Conservation (phyloP, 2,797 vertebrate species). For the Paratrypauchen microcephalus region DNA sequence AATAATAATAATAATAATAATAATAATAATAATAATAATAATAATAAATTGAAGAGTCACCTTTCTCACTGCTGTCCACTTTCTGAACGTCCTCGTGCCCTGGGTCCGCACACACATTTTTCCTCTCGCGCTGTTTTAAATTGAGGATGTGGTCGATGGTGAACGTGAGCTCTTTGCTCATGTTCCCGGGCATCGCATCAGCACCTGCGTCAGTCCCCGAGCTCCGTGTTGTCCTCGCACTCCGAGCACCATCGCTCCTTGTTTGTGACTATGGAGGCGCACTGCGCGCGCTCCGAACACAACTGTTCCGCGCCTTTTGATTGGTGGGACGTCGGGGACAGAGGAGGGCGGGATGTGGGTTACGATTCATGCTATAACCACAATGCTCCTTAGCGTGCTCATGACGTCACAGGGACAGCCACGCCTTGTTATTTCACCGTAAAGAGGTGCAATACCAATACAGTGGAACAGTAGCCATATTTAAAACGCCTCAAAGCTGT, state of each 20-base stretch:
- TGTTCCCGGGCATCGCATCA: conserved; percentile 61
- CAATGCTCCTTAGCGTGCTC: conserved; percentile 34
- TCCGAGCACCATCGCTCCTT: conserved; percentile 72
- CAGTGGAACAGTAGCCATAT: background rate
- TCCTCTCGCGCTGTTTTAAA: conserved; percentile 60
- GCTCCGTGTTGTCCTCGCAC: conserved; percentile 41
- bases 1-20: background rate
- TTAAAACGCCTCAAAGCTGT: conserved; percentile 1
- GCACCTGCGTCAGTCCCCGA: conserved; percentile 41
- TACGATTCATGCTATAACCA: conserved; percentile 42
- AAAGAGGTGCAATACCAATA: too few species aligned
- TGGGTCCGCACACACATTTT: conserved; percentile 16
- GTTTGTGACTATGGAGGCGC: conserved; percentile 46
- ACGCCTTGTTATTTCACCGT: too few species aligned
- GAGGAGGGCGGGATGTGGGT: conserved; percentile 67
- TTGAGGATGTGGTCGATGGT: conserved; percentile 83
- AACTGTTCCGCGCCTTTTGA: conserved; percentile 66
- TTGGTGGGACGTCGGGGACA: conserved; percentile 67
- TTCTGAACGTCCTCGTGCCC: conserved; percentile 51
- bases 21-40: background rate
- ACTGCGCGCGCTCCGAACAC: conserved; percentile 67
- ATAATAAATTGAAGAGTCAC: conserved; percentile 32
- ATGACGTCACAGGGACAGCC: conserved; percentile 13
- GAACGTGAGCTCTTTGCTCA: conserved; percentile 79
- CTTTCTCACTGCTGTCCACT: conserved; percentile 42